Evolutionary conservation across 53 echinoderm and acorn worm genomes (phyloP).

Genomic region (Astropecten irregularis): DNA sequence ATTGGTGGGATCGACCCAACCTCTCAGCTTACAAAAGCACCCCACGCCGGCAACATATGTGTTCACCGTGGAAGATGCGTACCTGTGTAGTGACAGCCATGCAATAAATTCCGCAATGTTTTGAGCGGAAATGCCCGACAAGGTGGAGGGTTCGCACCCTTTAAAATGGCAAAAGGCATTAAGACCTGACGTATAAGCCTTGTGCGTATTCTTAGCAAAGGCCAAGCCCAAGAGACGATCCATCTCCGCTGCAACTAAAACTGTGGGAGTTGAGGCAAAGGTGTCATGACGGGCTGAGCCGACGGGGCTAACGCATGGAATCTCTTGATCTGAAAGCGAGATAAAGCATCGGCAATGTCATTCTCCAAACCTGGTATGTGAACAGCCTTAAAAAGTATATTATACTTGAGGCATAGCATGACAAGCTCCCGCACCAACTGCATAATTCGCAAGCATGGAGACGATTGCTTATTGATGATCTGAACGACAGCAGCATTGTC

Average conservation of each 20-base stretch:
- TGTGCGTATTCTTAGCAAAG: background rate
- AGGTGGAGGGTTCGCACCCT: too few species aligned
- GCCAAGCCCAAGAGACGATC: background rate
- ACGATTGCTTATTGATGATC: slow-evolving; percentile 28
- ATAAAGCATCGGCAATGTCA: slow-evolving; percentile 48
- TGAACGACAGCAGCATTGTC: slow-evolving; percentile 60
- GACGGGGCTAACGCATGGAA: slow-evolving; percentile 2
- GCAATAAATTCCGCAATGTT: slow-evolving; percentile 9
- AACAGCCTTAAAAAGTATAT: background rate
- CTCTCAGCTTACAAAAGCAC: background rate
- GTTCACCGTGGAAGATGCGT: background rate
- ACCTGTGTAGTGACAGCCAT: background rate
- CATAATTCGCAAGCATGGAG: slow-evolving; percentile 25
- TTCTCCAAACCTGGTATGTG: slow-evolving; percentile 41
- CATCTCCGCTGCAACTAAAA: background rate
- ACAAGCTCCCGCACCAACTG: background rate
- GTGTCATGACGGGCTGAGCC: background rate
- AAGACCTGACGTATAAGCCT: background rate
- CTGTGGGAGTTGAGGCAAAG: background rate
- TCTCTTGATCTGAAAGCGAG: slow-evolving; percentile 33
- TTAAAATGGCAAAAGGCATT: background rate
- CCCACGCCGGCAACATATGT: background rate
- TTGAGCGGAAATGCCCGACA: background rate
- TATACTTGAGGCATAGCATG: background rate
- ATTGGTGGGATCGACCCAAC: background rate